A percentile compares a stretch with the other conserved stretches of the same genome.
Evolutionary conservation across 2,888 invertebrate species (phyloP).

Genomic region (Ennomos quercinarius): DNA sequence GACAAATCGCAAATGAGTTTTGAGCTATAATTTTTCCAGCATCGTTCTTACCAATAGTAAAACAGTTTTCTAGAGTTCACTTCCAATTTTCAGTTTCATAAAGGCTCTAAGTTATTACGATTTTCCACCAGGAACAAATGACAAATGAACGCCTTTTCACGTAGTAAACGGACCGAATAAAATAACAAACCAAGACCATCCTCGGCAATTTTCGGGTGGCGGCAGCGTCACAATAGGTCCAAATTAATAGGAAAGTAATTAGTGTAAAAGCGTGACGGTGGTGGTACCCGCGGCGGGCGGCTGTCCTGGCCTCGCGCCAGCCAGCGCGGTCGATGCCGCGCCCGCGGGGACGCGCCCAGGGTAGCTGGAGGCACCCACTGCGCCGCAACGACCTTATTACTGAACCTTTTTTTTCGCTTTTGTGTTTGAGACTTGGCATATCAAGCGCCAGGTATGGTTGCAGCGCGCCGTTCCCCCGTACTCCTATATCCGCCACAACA

Average conservation of each 20-base stretch:
- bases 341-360: slow-evolving; percentile 42
- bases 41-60: too few relatives aligned
- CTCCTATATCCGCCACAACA: too few relatives aligned
- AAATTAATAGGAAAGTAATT: slow-evolving; percentile 42
- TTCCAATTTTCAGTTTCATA: too few relatives aligned
- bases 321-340: slow-evolving; percentile 55
- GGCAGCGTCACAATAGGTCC: slow-evolving; percentile 24
- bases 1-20: too few relatives aligned
- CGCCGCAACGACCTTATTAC: slow-evolving; percentile 47
- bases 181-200: slow-evolving; percentile 21
- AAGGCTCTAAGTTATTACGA: too few relatives aligned
- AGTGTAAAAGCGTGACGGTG: slow-evolving; percentile 40
- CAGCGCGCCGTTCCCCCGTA: too few relatives aligned
- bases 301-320: neutral
- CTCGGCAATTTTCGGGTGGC: slow-evolving; percentile 11
- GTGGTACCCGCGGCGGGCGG: slow-evolving; percentile 10
- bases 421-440: neutral
- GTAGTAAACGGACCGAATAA: slow-evolving; percentile 14
- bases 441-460: neutral
- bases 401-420: slow-evolving; percentile 31
- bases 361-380: slow-evolving; percentile 35
- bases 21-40: too few relatives aligned
- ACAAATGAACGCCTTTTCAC: slow-evolving; percentile 2
- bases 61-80: too few relatives aligned
- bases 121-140: too few relatives aligned